Percentiles rank a stretch among this genome's conserved stretches.
These are phyloP conservation scores for Lacerta agilis DNA, from an alignment of 2,797 vertebrate genomes.

Conservation along the genomic window DNA sequence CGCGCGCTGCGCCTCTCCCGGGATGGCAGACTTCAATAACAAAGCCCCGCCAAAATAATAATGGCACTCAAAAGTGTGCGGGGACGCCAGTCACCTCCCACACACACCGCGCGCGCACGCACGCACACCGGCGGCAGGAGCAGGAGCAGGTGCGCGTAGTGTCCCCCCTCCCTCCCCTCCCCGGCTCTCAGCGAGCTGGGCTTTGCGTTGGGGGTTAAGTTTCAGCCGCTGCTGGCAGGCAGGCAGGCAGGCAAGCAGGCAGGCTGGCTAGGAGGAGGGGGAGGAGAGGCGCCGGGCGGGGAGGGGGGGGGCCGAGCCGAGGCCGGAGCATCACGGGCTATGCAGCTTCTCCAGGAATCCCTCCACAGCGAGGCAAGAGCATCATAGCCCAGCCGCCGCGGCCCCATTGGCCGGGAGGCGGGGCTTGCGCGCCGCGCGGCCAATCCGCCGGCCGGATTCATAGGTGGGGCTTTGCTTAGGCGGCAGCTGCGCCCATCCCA, in stretches of 20 bases:
- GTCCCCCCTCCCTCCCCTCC: constrained; percentile 37
- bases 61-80: constrained; percentile 37
- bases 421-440: constrained; percentile 70
- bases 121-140: constrained; percentile 13
- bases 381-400: constrained; percentile 65
- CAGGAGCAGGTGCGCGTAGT: constrained; percentile 60
- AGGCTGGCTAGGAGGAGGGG: constrained; percentile 24
- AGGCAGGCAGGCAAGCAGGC: constrained; percentile 22
- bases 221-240: constrained; percentile 58
- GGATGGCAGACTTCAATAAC: constrained; percentile 71
- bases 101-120: constrained; percentile 24
- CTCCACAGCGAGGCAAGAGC: constrained; percentile 84
- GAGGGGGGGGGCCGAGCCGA: constrained; percentile 72
- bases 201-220: constrained; percentile 70
- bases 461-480: constrained; percentile 82
- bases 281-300: constrained; percentile 73
- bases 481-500: constrained; percentile 77
- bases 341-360: constrained; percentile 90
- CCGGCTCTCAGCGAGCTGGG: constrained; percentile 46
- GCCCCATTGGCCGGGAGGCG: constrained; percentile 84
- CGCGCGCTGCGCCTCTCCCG: constrained; percentile 65
- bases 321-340: constrained; percentile 82
- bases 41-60: background rate
- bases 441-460: constrained; percentile 78
- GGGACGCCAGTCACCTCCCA: constrained; percentile 59